phyloP scores from a whole-genome alignment of 2,888 invertebrate genomes.

The Exephanes ischioxanthus region DNA sequence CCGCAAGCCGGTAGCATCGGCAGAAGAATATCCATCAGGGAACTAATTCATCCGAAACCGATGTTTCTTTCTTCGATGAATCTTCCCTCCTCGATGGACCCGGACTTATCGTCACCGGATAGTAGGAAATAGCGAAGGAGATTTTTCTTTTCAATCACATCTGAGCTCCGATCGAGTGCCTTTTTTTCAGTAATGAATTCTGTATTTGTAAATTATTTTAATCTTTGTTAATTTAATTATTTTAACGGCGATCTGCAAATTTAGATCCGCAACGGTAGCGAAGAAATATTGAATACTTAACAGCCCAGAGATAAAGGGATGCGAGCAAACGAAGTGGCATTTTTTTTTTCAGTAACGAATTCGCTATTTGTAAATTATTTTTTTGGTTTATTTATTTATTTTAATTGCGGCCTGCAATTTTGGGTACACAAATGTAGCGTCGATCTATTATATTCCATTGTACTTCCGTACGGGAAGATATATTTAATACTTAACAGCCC shows the following conservation, averaged over 20 bases:
- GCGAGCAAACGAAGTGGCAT: neutral
- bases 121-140: neutral
- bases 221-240: too few species aligned
- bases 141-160: neutral
- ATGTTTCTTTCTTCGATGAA: neutral
- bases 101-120: neutral
- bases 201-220: neutral
- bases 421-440: neutral
- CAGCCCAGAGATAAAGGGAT: neutral
- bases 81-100: neutral
- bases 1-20: slow-evolving; percentile 2
- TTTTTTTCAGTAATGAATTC: neutral
- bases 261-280: neutral
- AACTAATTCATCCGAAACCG: slow-evolving; percentile 15
- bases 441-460: neutral
- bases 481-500: neutral
- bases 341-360: neutral
- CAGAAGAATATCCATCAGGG: slow-evolving; percentile 18
- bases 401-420: neutral
- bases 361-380: neutral
- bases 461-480: neutral
- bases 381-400: neutral
- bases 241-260: neutral
- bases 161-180: too few species aligned
- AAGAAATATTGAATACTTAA: neutral